Evolutionary conservation across 2,113 vertebrate species (phyloP), one percentile per base, ranked within the genome.

Genomic region (Synodontis membranacea): DNA sequence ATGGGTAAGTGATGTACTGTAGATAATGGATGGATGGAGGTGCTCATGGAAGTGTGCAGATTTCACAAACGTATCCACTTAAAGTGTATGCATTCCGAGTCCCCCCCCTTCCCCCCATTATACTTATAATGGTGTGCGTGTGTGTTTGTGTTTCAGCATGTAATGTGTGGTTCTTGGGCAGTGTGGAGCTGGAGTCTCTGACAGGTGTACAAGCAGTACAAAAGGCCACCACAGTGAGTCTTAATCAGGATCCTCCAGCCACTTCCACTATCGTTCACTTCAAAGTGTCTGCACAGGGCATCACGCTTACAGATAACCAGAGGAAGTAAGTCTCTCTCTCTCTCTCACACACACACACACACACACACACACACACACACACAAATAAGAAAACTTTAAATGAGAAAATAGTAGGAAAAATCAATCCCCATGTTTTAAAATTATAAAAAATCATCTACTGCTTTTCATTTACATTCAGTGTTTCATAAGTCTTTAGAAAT

Each of bases 281-380:
- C 92, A 99, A 99, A 90, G 98, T 99, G 91, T 98, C 98, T 3
- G 95, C 97, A 0, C 98, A 99, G 90, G 98, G 98, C 84, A 98
- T 99, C 93, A 99, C 98, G 0, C 91, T 99, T 91, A 99, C 98
- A 0, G 98, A 99, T 94, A 99, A 98, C 92, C 97, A 99, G 93
- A 95, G 98, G 90, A 98, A 98, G 98, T 99, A 93, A 96, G 97
- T 92, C 12, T 14, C 1, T 4, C 21, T 34, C n/a, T 31, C 86
- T 50, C 78, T 66, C 23, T 23, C 34, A 62, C 4, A 82, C 14
- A 76, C 37, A 82, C 46, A 83, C 66, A 83, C 50, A 70, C 44
- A 84, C n/a, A 64, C 84, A 58, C 56, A 58, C 54, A 56, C 54
- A 23, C 21, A 62, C 5, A 1, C 62, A 66, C 31, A 37, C 31